Base-by-base conservation (phyloP, 2,113 vertebrate genomes). In the Salvelinus namaycush region DNA sequence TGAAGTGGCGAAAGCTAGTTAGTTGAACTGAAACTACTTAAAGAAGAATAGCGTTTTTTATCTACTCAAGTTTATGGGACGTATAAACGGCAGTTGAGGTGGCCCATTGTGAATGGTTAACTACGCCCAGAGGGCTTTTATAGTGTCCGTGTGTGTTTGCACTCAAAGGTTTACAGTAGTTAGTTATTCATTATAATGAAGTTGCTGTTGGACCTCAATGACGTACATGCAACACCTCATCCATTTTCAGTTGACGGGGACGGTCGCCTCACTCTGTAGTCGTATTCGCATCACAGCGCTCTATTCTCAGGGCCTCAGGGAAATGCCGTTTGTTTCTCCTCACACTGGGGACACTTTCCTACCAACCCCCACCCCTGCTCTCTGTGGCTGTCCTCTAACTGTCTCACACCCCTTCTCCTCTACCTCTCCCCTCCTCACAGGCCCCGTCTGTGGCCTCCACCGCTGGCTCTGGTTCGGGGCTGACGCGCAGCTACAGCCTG, bases 401-500 rank as follows among this genome's bases (percentile, higher is more conserved):
- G 29, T 74, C 82, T 29, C 20, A 64, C 7, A 64, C 79, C 79
- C 51, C 60, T 78, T 57, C 31, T 80, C 76, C 68, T 81, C 66
- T 68, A 65, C 64, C 22, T 70, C 48, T 66, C 18, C 26, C 49
- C 59, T 60, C 80, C 77, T 74, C 24, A 82, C 87, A 94, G 92
- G 86, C 87, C 80, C 74, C 85, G n/a, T 91, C 90, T 79, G 81
- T 88, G 79, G 83, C 85, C 0, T 86, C 92, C 84, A 87, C 86
- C 88, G 88, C 88, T 76, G 70, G 51, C 51, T 54, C 89, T 77
- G 92, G 91, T 82, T 91, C 88, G 75, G 93, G 87, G 84, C 93
- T 97, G 88, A 81, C 92, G 78, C 96, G 95, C 91, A 97, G 94
- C 94, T 88, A 93, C 90, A 96, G 95, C 90, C 92, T 90, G 95